Evolutionary conservation across 2,113 vertebrate genomes (phyloP), one percentile per base, ranked within the genome.

Genomic region (Callopanchax toddi): DNA sequence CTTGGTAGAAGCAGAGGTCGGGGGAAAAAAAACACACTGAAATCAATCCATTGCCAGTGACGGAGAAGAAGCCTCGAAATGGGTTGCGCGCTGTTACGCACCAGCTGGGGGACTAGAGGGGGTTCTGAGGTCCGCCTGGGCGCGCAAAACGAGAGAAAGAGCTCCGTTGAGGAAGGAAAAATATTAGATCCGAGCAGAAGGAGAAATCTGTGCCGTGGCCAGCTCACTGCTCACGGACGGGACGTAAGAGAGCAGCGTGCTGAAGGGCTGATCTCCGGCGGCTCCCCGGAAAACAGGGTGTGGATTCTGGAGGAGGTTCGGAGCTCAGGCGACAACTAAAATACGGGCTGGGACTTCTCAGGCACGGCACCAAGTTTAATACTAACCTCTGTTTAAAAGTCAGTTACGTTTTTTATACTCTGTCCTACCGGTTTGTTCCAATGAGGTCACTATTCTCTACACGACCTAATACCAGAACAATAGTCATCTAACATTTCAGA

Each of bases 1-100:
- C 88, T 91, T 91, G 87, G 82, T 88, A 67, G 82, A 86, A 73
- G 74, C 78, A 71, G 80, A 79, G 81, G 80, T 86, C 68, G 87
- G 76, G 74, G 65, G 32, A 36, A 67, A 57, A 79, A 60, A 67
- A 79, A 37, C 44, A 22, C 69, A 67, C 51, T 76, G 68, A 72
- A 84, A 86, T 92, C 91, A 92, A 91, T 92, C 92, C 92, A 93
- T 91, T 48, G 71, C 81, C 74, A 60, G 6, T 8, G 29, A 32
- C 80, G 65, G 81, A 78, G 75, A 74, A 67, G 71, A 78, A 67
- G 68, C 74, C 64, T 60, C 55, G 51, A 17, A 50, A 62, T 13
- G 64, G 59, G 36, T 57, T 11, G 46, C 50, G 53, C 39, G 26
- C 60, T 39, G 25, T n/a, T 18, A 34, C 45, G 73, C 71, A n/a